phyloP scores from a whole-genome alignment of 2,797 vertebrate genomes.

The Rhadinocentrus ornatus region DNA sequence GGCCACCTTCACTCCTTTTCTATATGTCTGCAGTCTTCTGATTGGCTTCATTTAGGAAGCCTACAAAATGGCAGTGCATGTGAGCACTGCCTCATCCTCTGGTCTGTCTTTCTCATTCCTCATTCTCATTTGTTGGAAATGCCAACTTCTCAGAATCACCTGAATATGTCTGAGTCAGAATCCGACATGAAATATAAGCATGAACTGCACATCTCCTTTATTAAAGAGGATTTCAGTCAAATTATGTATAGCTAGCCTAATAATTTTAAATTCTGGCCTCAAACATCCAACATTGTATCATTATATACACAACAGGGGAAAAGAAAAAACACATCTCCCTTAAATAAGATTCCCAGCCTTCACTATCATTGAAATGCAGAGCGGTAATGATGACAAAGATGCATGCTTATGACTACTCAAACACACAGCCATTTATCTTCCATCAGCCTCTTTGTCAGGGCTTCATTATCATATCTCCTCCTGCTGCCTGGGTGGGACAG shows the following conservation, averaged over 20 bases:
- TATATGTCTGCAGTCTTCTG: background rate
- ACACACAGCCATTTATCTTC: slow-evolving; percentile 45
- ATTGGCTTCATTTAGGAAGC: background rate
- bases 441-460: slow-evolving; percentile 55
- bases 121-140: background rate
- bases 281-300: background rate
- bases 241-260: no score
- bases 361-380: slow-evolving; percentile 33
- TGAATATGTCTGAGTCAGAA: no score
- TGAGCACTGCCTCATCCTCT: background rate
- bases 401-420: background rate
- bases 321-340: background rate
- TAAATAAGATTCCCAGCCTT: background rate
- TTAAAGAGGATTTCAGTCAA: no score
- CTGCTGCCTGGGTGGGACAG: slow-evolving; percentile 57
- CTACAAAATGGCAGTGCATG: background rate
- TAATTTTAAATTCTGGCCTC: background rate
- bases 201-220: no score
- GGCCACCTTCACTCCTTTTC: no score
- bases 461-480: slow-evolving; percentile 72
- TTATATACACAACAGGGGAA: background rate
- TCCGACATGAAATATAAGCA: no score
- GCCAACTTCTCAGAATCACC: background rate
- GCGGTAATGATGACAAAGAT: slow-evolving; percentile 17
- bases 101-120: background rate